These are phyloP conservation scores for Yasuhikotakia modesta DNA, from an alignment of 2,797 vertebrate genomes.

Conservation along the genomic window DNA sequence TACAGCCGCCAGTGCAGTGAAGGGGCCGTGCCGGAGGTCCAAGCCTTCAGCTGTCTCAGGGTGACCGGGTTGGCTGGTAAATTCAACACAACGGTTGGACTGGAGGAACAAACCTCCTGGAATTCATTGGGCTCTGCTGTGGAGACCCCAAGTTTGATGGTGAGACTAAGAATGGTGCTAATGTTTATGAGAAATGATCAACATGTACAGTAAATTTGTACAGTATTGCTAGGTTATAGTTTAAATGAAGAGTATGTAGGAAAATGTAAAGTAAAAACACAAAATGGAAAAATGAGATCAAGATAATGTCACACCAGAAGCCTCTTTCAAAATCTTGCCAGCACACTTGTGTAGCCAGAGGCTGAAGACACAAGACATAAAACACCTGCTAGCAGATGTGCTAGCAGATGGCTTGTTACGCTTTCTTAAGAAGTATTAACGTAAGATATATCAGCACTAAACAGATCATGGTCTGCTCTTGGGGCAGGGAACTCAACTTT, in stretches of 20 bases:
- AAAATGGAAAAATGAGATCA: not conserved
- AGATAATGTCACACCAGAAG: not conserved
- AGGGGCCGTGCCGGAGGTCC: constrained; percentile 63
- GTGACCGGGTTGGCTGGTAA: constrained; percentile 58
- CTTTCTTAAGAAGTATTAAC: constrained; percentile 32
- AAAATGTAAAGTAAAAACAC: not conserved
- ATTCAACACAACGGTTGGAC: constrained; percentile 2
- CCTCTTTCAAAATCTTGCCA: not conserved
- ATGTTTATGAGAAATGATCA: too few species aligned
- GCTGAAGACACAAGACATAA: constrained; percentile 34
- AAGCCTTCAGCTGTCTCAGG: constrained; percentile 64
- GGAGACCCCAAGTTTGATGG: constrained; percentile 62
- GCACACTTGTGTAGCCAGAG: constrained; percentile 33
- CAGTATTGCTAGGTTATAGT: too few species aligned
- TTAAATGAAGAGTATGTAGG: not conserved
- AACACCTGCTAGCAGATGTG: constrained; percentile 50
- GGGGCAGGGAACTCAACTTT: constrained; percentile 46
- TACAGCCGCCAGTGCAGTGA: constrained; percentile 85
- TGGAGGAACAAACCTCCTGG: constrained; percentile 63
- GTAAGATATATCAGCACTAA: constrained; percentile 2
- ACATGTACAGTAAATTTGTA: too few species aligned
- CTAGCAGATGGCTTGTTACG: constrained; percentile 43
- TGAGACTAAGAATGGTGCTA: not conserved
- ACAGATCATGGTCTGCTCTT: constrained; percentile 20
- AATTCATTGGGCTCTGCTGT: constrained; percentile 56